Base-by-base conservation (phyloP, 2,797 vertebrate genomes). In the Cossypha polioptera region DNA sequence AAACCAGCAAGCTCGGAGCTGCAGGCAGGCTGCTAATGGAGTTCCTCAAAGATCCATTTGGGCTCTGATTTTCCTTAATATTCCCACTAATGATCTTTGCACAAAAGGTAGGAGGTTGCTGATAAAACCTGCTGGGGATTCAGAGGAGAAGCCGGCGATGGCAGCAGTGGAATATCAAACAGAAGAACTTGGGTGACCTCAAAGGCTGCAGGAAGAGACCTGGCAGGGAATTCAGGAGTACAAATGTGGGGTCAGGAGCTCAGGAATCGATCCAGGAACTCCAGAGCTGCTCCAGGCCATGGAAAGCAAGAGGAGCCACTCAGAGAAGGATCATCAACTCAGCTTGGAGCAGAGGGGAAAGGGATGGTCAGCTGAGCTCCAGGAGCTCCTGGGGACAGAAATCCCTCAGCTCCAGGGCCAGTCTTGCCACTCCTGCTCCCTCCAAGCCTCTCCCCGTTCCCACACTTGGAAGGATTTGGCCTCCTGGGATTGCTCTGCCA, bases 41-140 rank as follows among this genome's bases (percentile, higher is more conserved):
- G 84, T 42, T 94, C 82, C 95, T 95, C 86, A 87, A 89, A 93
- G 89, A 96, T 79, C 94, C 91, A 93, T 94, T 93, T 93, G 92
- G 94, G 84, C 55, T 87, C 92, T 82, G 94, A 85, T 95, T 95
- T 91, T 94, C 65, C 91, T 93, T 94, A 93, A 92, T 96, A 91
- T 96, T 94, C 72, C 88, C 81, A 53, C 91, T 94, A 95, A 96
- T 95, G 94, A 93, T 94, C 95, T 95, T 95, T 92, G 92, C 72
- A 94, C 89, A 76, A 89, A 93, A 94, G 95, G 92, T 89, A 94
- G 42, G 29, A 93, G 74, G 42, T 50, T 63, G 74, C 87, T 95
- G 91, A 63, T 89, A 71, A 91, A 95, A 95, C 77, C 63, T 91
- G 74, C 63, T 79, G 86, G 74, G 77, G 94, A 68, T 82, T 94